Evolutionary conservation across 2,113 vertebrate species (phyloP).

Genomic region (Hippocampus comes): DNA sequence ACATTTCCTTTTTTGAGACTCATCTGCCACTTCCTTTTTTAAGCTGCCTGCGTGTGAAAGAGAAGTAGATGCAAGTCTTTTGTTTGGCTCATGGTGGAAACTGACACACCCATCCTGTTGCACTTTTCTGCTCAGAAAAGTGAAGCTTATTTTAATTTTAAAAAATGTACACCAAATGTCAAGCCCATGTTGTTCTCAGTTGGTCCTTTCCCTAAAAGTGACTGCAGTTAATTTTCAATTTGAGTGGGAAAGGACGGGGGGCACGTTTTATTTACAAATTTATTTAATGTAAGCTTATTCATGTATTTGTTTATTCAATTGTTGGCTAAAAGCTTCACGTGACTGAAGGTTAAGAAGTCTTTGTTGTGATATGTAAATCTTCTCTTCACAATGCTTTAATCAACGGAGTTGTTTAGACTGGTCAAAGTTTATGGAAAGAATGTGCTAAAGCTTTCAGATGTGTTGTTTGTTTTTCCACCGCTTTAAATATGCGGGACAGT

Average conservation of each 20-base stretch:
- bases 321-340: background rate
- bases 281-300: too few relatives aligned
- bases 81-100: slow-evolving; percentile 65
- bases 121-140: slow-evolving; percentile 14
- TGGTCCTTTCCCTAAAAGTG: background rate
- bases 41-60: slow-evolving; percentile 45
- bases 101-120: slow-evolving; percentile 71
- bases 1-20: slow-evolving; percentile 62
- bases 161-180: background rate
- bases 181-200: background rate
- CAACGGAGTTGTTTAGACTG: background rate
- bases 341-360: background rate
- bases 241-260: too few relatives aligned
- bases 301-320: too few relatives aligned
- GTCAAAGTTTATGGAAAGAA: background rate
- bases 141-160: background rate
- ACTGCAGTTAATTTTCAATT: background rate
- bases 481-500: background rate
- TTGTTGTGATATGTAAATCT: background rate
- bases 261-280: too few relatives aligned
- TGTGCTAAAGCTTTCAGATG: background rate
- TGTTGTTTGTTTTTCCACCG: background rate
- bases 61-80: slow-evolving; percentile 61
- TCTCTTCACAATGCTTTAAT: background rate
- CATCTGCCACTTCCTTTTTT: slow-evolving; percentile 64